Conservation (phyloP, 2,797 vertebrate genomes). For the Chloroceryle amazona region DNA sequence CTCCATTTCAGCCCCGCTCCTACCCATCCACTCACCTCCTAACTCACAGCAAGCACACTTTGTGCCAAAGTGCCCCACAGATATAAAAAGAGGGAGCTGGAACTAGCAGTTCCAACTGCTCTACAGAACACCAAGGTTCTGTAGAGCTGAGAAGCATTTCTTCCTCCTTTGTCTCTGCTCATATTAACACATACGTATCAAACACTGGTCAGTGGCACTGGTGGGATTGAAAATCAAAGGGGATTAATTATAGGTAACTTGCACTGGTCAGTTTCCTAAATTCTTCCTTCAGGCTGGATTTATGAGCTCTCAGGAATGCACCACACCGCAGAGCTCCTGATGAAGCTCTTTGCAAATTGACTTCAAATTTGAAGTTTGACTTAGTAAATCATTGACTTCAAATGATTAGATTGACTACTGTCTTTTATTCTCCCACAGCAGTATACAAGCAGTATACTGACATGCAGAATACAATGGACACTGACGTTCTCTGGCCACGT, state of each 20-base stretch:
- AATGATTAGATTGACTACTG: background rate
- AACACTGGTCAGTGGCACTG: background rate
- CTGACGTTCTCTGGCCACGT: background rate
- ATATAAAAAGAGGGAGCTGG: background rate
- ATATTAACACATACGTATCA: background rate
- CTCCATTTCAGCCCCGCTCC: background rate
- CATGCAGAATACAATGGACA: background rate
- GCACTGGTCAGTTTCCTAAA: fast-evolving
- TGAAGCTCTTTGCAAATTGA: background rate
- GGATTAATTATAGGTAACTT: background rate
- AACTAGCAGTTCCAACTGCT: background rate
- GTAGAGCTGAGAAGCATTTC: background rate
- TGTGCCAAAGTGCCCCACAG: background rate
- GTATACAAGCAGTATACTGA: background rate
- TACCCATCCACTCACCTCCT: fast-evolving
- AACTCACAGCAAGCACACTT: background rate
- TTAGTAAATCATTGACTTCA: background rate
- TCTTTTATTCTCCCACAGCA: background rate
- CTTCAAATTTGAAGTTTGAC: background rate
- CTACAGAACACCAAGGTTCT: background rate
- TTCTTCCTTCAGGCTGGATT: background rate
- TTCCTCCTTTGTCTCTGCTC: background rate
- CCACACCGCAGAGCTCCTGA: background rate
- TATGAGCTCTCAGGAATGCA: background rate
- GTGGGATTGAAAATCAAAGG: background rate